These are phyloP conservation scores for Mimas tiliae DNA, from an alignment of 2,888 invertebrate genomes.

Conservation along the genomic window DNA sequence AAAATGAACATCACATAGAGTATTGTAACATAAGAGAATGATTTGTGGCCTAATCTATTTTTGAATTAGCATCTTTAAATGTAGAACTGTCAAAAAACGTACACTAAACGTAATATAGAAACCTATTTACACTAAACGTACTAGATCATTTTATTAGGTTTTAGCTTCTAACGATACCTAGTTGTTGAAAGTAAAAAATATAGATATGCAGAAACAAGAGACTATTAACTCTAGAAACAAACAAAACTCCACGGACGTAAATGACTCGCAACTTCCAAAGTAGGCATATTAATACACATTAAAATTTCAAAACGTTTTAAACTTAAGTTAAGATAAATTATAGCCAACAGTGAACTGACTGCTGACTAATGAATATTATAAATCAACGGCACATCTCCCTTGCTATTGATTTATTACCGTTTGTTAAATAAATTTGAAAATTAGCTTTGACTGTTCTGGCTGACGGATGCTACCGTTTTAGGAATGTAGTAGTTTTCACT, in stretches of 20 bases:
- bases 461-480: neutral
- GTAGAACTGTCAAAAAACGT: too few relatives aligned
- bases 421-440: slow-evolving; percentile 20
- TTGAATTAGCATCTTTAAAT: too few relatives aligned
- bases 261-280: slow-evolving; percentile 7
- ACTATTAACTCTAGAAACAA: neutral
- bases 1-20: too few relatives aligned
- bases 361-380: slow-evolving; percentile 25
- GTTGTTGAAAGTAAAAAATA: too few relatives aligned
- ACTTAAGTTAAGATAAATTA: slow-evolving; percentile 27
- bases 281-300: slow-evolving; percentile 19
- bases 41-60: too few relatives aligned
- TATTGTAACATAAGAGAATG: too few relatives aligned
- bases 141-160: too few relatives aligned
- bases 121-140: too few relatives aligned
- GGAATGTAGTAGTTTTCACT: neutral
- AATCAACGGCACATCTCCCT: slow-evolving; percentile 18
- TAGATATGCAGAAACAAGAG: neutral
- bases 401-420: slow-evolving; percentile 15
- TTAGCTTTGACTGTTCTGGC: slow-evolving; percentile 7
- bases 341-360: slow-evolving; percentile 10
- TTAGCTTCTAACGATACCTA: too few relatives aligned
- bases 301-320: slow-evolving; percentile 23
- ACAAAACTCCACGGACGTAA: neutral
- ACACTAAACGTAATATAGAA: too few relatives aligned